phyloP scores from a whole-genome alignment of 1,140 invertebrate species.

The Epicauta chinensis region DNA sequence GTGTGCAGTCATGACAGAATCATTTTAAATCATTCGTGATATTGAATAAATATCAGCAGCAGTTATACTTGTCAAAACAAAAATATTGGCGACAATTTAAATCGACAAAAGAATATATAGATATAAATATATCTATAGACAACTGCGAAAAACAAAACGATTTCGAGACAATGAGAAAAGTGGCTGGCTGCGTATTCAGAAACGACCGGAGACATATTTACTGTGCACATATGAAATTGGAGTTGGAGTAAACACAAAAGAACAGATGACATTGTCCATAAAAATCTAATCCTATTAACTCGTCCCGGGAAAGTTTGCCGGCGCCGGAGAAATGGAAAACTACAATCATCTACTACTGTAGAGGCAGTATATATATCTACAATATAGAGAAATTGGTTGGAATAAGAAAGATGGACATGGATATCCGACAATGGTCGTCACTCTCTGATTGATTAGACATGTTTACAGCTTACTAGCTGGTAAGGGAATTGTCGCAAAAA shows the following conservation, averaged over 20 bases:
- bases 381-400: conserved; percentile 15
- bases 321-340: conserved; percentile 24
- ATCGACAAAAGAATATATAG: no score
- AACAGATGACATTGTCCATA: conserved; percentile 40
- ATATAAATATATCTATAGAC: not conserved
- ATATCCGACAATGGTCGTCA: not conserved
- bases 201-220: conserved; percentile 20
- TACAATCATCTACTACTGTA: conserved; percentile 3
- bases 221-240: conserved; percentile 21
- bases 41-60: no score
- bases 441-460: conserved; percentile 24
- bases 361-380: conserved; percentile 1
- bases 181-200: no score
- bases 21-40: no score
- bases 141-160: no score
- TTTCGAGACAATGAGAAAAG: no score
- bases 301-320: conserved; percentile 25
- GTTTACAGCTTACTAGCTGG: conserved; percentile 8
- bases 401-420: conserved; percentile 18
- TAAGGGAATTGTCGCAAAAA: conserved; percentile 9
- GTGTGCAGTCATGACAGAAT: no score
- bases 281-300: conserved; percentile 41
- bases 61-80: no score
- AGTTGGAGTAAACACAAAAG: conserved; percentile 27
- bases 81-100: no score